Evolutionary conservation across 2,888 invertebrate species (phyloP), one percentile per base, ranked within the genome.

Genomic region (Ormyrus labotus): DNA sequence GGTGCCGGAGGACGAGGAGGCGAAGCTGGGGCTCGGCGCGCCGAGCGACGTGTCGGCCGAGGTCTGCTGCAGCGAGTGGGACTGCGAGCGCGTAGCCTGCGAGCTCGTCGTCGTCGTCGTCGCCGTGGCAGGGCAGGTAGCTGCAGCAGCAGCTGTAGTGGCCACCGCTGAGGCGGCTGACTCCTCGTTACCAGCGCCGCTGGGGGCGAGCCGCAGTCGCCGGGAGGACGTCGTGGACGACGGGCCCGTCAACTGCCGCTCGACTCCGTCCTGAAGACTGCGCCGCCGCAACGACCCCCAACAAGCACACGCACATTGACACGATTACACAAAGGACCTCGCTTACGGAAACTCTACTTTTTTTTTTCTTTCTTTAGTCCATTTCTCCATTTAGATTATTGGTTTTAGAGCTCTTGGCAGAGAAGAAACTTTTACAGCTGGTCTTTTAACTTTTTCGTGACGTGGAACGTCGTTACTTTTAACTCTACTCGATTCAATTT

Each of bases 211-310:
- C 50, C 50, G 85, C 85, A 34, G 87, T 86, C 68, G 86, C 85
- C 82, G 87, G 86, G n/a, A 86, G 69, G 79, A 85, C 84, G 75
- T 86, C 83, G 47, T 45, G 58, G 78, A 13, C 51, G 67, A 84
- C 85, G 51, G 87, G 87, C 80, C 78, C 75, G 93, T 93, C 91
- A 94, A 92, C 91, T 94, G 94, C 90, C 92, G 91, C 91, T 92
- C 92, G 92, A 93, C 92, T 87, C 93, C 92, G 88, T 91, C 91
- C 92, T 92, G 93, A 91, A 92, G 92, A 92, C 93, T 93, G 91
- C 89, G 71, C 13, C 74, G 75, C 60, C 81, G 79, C 51, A 74
- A 79, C 34, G 34, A 34, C 69, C 78, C 77, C 81, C 78, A 50
- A 57, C 73, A 74, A 76, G 58, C 78, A 81, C 73, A 81, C 81